A percentile compares a stretch with the other conserved stretches of the same genome.
phyloP scores from a whole-genome alignment of 2,797 vertebrate species.

The Sorex maritimensis region DNA sequence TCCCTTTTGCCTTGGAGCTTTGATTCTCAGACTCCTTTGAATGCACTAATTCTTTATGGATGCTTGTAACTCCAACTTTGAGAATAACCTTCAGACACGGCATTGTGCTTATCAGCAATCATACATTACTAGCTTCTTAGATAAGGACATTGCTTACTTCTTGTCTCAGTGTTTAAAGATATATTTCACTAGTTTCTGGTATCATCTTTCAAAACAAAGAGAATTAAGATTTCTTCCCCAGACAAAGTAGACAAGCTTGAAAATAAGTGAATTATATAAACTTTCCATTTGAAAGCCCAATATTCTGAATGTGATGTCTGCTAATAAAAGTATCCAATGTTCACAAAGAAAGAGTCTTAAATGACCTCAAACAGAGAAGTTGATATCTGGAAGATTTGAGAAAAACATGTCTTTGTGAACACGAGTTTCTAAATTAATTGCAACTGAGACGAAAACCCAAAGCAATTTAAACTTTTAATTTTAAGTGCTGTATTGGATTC shows the following conservation, averaged over 20 bases:
- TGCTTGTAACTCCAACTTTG: conserved; percentile 54
- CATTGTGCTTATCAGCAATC: conserved; percentile 58
- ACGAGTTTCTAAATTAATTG: conserved; percentile 84
- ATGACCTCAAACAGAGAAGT: conserved; percentile 1
- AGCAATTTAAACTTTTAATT: conserved; percentile 88
- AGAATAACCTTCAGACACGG: conserved; percentile 65
- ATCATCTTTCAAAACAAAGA: conserved; percentile 66
- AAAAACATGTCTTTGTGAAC: conserved; percentile 73
- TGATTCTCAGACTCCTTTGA: conserved; percentile 15
- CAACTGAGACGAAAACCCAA: conserved; percentile 87
- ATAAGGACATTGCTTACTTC: conserved; percentile 69
- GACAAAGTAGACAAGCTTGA: conserved; percentile 30
- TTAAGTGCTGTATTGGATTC: conserved; percentile 80
- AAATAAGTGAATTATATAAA: conserved; percentile 65
- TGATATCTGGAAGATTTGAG: conserved; percentile 63
- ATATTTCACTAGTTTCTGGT: conserved; percentile 57
- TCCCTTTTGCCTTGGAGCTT: not conserved
- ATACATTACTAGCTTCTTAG: conserved; percentile 31
- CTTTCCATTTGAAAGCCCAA: conserved; percentile 29
- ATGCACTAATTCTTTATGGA: not conserved
- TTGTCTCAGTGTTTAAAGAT: conserved; percentile 50
- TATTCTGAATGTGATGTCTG: conserved; percentile 54
- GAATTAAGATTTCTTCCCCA: conserved; percentile 56
- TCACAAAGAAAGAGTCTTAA: conserved; percentile 52
- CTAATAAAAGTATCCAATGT: conserved; percentile 53